Base-by-base conservation (phyloP, 2,113 vertebrate species). In the Indicator maculatus region DNA sequence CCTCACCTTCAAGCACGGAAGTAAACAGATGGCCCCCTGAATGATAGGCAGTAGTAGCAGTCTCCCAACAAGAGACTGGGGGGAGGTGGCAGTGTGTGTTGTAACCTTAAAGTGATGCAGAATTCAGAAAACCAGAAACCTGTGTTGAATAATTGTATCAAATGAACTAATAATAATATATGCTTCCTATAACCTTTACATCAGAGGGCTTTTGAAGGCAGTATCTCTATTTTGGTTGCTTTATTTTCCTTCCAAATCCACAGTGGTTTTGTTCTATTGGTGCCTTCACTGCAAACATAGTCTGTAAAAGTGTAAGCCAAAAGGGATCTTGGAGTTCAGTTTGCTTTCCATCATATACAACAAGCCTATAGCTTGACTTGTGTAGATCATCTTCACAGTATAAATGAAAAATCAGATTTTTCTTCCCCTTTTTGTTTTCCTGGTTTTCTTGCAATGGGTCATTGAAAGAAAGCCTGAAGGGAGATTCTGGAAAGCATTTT, bases 391-490 rank as follows among this genome's bases (percentile, higher is more conserved):
- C 44, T 86, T 80, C 3, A 2, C 67, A 70, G n/a, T 33, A 64
- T n/a, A 93, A 93, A 75, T 82, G 44, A 87, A 89, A 94, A 87
- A 70, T 75, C 83, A 69, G 58, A 69, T 88, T 58, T 86, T 56
- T 74, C 70, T 88, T 61, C 53, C 18, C 9, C 31, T 88, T 92
- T 76, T 88, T 60, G 23, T 86, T 95, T 95, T 86, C 81, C 66
- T 76, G 20, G 13, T 72, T 96, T 93, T 84, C 76, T 90, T 89
- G 70, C 80, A 78, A 7, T 82, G 70, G 88, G 79, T 94, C 85
- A 75, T 89, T 90, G 94, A 88, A 95, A 83, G 52, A 83, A 93
- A 88, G 72, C 94, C 94, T 91, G 71, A 83, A 90, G 94, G 88
- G 72, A 78, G 73, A 59, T 84, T 93, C 70, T 83, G 73, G 41